A percentile compares a stretch with the other conserved stretches of the same genome.
Conservation (phyloP, 2,113 vertebrate genomes). For the Willisornis vidua region DNA sequence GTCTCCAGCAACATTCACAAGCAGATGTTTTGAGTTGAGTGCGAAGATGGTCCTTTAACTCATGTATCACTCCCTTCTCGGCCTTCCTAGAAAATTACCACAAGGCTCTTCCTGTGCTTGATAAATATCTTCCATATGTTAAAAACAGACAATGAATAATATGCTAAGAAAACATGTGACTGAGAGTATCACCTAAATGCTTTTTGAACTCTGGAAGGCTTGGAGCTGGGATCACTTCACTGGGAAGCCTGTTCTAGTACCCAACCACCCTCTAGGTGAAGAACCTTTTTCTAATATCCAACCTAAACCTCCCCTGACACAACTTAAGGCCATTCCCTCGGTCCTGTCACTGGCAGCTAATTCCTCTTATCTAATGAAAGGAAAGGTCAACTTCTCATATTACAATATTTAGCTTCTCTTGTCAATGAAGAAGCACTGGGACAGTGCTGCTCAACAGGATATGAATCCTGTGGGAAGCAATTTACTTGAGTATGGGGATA, state of each 20-base stretch:
- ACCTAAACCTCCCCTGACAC: too few relatives aligned
- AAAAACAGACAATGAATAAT: background rate
- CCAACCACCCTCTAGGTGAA: too few relatives aligned
- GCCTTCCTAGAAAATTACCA: background rate
- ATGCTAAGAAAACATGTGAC: background rate
- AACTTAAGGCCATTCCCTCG: too few relatives aligned
- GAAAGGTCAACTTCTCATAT: background rate
- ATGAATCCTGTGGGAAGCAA: background rate
- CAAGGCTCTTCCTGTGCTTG: background rate
- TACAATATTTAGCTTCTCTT: background rate
- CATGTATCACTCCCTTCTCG: background rate
- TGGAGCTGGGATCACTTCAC: too few relatives aligned
- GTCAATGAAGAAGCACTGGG: background rate
- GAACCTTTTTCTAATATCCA: too few relatives aligned
- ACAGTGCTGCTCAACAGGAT: background rate
- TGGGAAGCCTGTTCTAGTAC: too few relatives aligned
- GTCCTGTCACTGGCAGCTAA: background rate
- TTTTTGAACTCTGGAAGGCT: too few relatives aligned
- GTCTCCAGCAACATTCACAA: background rate
- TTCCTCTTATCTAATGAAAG: background rate
- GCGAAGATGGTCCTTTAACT: background rate
- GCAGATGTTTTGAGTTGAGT: background rate
- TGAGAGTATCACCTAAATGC: too few relatives aligned
- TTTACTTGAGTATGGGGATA: background rate
- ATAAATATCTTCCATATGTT: background rate